Evolutionary conservation across 2,113 vertebrate species (phyloP), one percentile per base, ranked within the genome.

Genomic region (Cepphus grylle): DNA sequence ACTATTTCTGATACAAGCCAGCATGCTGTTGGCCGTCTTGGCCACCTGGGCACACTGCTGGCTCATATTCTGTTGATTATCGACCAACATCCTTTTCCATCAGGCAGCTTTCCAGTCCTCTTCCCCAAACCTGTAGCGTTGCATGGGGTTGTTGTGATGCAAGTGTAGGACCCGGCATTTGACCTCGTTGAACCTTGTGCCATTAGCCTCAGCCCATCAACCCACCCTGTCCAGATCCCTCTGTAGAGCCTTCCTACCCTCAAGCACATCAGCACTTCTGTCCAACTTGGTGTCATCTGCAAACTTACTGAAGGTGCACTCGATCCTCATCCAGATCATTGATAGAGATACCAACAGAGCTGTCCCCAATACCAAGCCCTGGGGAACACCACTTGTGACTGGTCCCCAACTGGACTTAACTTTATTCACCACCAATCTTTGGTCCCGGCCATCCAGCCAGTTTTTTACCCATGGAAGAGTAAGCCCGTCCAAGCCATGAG

Each of bases 401-500:
- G 2, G 4, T 5, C 11, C 2, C 13, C 47, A 50, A 6, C 13
- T 21, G 26, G 30, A 47, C 81, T 40, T 36, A 47, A 36, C 18
- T 70, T 3, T 7, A 15, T 34, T 65, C 40, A 32, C 15, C 22
- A 29, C 5, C 5, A 21, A 2, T 11, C 12, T 63, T n/a, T 26
- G 20, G 43, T 11, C 19, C 15, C 3, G 2, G 16, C 7, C 23
- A 4, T 26, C 3, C 32, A 55, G 27, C 1, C 14, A 38, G 5
- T 9, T 81, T 83, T 77, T 58, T 43, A 71, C 5, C 4, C 26
- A 59, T 14, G 0, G 5, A 85, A 59, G 10, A 9, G 5, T 40
- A 25, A 0, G 1, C 5, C 9, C 1, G 1, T 30, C 15, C 9
- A 80, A 43, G 23, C 10, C 8, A 52, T 3, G 5, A 38, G 16